Evolutionary conservation across 30 jellyfish, hydroid and myxozoan species (phyloP).

Genomic region (Pelagia noctiluca): DNA sequence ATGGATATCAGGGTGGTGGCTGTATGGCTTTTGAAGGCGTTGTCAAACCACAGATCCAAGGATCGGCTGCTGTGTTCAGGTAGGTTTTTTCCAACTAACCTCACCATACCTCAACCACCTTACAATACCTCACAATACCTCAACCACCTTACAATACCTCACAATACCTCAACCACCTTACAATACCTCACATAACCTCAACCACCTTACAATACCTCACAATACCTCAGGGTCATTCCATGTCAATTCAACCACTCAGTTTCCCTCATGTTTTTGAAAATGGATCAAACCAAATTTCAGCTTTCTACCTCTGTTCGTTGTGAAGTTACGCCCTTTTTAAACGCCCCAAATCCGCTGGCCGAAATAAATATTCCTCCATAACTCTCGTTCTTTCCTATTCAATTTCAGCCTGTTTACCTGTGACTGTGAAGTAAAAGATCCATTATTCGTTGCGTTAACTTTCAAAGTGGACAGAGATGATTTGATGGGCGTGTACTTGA

Average conservation of each 20-base stretch:
- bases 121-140: too few species aligned
- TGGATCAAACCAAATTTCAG: too few species aligned
- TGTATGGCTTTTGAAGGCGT: slow-evolving; percentile 65
- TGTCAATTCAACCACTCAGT: too few species aligned
- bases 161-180: too few species aligned
- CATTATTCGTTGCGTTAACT: slow-evolving; percentile 53
- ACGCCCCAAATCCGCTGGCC: not conserved
- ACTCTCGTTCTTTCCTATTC: not conserved
- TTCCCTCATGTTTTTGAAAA: too few species aligned
- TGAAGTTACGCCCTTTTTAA: not conserved
- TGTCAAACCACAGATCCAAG: slow-evolving; percentile 26
- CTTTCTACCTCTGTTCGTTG: too few species aligned
- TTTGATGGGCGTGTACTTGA: slow-evolving; percentile 40
- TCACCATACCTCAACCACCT: too few species aligned
- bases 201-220: too few species aligned
- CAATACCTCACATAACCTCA: too few species aligned
- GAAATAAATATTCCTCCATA: not conserved
- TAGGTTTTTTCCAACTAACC: slow-evolving; percentile 6
- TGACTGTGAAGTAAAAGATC: slow-evolving; percentile 38
- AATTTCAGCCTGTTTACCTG: slow-evolving; percentile 74
- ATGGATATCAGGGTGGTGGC: slow-evolving; percentile 91
- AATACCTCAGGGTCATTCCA: too few species aligned
- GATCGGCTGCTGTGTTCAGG: slow-evolving; percentile 67
- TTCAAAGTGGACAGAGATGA: slow-evolving; percentile 38
- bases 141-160: too few species aligned